Evolutionary conservation across 2,888 invertebrate species (phyloP), one percentile per base, ranked within the genome.

Genomic region (Xylota sylvarum): DNA sequence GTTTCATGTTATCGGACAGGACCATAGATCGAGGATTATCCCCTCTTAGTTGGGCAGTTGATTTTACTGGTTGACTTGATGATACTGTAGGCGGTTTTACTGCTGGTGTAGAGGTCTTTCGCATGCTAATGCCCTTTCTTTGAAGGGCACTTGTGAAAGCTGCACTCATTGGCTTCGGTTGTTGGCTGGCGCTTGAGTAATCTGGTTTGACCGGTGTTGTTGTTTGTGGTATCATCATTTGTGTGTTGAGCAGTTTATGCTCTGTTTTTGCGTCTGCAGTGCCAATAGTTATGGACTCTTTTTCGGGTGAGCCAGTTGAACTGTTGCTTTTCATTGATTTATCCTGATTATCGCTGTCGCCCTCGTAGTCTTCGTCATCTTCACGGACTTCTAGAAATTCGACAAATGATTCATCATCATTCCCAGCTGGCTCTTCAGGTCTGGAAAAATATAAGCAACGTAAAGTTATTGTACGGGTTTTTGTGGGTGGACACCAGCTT

Each of bases 381-480:
- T 92, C 92, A 27, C 92, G 91, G 0, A 92, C 92, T 50, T 92
- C 92, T 6, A 92, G 80, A 89, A 92, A 91, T 80, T 92, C 92
- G 5, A 89, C 88, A 58, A 90, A 92, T 37, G 91, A 91, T 69
- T 92, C 92, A 32, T 91, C 92, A 43, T 92, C 92, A 23, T 90
- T 90, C 74, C 90, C 89, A 7, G 90, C 89, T 10, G 86, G 32
- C 62, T 78, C 87, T 10, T 88, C 81, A 46, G 90, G 90, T 4
- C 91, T 91, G 50, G 12, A 48, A n/a, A 27, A 64, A 67, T 9
- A 17, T 43, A 17, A 35, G 17, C 10, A 19, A 5, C 2, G 19
- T 12, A 3, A 23, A 9, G 23, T 14, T 37, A 17, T 40, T 5
- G 23, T 2, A 2, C 23, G 23, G 23, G 23, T 23, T 3, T 23